Base-by-base conservation (phyloP, 2,797 vertebrate genomes). In the Spheniscus humboldti region DNA sequence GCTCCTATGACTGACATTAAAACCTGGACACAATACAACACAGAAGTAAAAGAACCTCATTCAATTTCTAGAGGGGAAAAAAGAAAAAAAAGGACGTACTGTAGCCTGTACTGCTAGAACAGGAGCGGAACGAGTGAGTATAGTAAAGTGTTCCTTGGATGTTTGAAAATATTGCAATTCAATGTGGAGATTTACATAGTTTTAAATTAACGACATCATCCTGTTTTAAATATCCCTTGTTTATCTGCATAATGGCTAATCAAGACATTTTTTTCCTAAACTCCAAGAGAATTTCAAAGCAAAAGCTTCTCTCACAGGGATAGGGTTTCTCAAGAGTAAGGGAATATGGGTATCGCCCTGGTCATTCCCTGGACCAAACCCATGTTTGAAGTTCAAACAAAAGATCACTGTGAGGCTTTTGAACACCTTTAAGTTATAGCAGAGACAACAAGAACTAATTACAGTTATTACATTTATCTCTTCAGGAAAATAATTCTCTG, bases 371-470 rank as follows among this genome's bases (percentile, higher is more conserved):
- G 45, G 43, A 84, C 48, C 93, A 95, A 96, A 97, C 41, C 94
- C 53, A 39, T 37, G 39, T 89, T 94, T 90, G 86, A 69, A 85
- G 88, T 92, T 92, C 88, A 97, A 79, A 99, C 98, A 98, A 98
- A 98, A 95, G 48, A 79, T 45, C 79, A 96, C 94, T 98, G 97
- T 98, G 53, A 90, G 48, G 24, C 67, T 88, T 95, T 88, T 74
- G 86, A 93, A 92, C 30, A 63, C 39, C 35, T 86, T 88, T 43
- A 86, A 88, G 71, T 93, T 86, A 73, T 1, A 86, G 59, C 9
- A 68, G 96, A 97, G 88, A 97, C 96, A 98, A 96, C 94, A 92
- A 94, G 92, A 95, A 97, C 96, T 97, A 97, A 98, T 97, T 95
- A 97, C 94, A 88, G 76, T 94, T 95, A 97, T 96, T 97, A 97